Conservation (phyloP, 2,797 vertebrate species). For the Gymnopithys bicolor region DNA sequence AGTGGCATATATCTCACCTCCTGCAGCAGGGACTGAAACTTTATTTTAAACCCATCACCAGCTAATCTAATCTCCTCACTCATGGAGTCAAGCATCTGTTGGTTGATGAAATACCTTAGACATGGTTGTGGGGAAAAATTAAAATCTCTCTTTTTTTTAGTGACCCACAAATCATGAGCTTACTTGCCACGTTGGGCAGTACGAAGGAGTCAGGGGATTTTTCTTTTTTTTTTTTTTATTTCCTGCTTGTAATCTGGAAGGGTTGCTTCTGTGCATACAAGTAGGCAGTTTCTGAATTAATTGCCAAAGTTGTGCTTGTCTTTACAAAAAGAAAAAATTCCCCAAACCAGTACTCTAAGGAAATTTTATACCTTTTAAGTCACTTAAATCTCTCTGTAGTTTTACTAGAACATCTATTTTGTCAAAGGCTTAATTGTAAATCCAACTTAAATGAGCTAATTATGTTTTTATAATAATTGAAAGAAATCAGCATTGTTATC, state of each 20-base stretch:
- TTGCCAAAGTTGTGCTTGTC: neutral
- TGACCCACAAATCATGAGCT: neutral
- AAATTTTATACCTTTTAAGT: neutral
- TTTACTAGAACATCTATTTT: neutral
- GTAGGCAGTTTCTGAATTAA: neutral
- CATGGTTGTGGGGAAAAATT: rapidly evolving
- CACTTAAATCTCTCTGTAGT: neutral
- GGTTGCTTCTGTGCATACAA: neutral
- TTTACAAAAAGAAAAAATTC: rapidly evolving
- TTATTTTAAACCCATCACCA: neutral
- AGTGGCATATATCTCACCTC: neutral
- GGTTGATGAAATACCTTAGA: neutral
- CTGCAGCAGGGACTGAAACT: neutral
- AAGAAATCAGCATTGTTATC: neutral
- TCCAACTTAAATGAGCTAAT: neutral
- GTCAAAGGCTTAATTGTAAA: neutral
- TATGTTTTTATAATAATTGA: neutral
- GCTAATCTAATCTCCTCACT: neutral
- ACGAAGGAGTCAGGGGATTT: neutral
- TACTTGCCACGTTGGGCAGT: neutral
- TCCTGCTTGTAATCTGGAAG: neutral
- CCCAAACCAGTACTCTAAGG: neutral
- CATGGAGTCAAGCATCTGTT: neutral
- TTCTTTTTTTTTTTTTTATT: no score
- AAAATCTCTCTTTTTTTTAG: neutral